phyloP scores from a whole-genome alignment of 2,113 vertebrate species.

The Nothocercus julius region DNA sequence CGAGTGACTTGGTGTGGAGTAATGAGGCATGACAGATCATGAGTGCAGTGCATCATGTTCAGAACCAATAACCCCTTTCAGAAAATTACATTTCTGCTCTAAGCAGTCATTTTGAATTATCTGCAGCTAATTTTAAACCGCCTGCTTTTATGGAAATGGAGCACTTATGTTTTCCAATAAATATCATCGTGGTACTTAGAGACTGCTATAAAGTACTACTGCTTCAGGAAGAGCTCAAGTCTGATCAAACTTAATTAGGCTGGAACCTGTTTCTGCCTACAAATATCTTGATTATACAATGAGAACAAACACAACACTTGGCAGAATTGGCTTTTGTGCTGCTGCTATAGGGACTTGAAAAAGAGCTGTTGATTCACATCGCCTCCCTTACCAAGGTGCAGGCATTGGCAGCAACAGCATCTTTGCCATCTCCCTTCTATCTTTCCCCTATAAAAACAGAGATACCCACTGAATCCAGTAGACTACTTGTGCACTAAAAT shows the following conservation, averaged over 20 bases:
- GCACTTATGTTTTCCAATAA: background rate
- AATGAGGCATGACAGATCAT: constrained; percentile 43
- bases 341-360: background rate
- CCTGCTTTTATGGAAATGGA: constrained; percentile 3
- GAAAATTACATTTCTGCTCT: constrained; percentile 29
- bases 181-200: background rate
- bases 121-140: constrained; percentile 35
- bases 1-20: background rate
- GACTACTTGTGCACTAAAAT: background rate
- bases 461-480: background rate
- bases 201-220: background rate
- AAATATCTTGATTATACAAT: background rate
- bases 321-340: constrained; percentile 18
- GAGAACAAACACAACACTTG: background rate
- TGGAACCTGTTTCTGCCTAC: constrained; percentile 30
- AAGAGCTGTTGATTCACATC: background rate
- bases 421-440: background rate
- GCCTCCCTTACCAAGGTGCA: background rate
- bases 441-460: background rate
- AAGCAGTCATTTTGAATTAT: constrained; percentile 25
- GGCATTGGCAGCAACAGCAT: background rate
- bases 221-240: background rate
- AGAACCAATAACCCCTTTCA: constrained; percentile 20
- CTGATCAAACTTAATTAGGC: constrained; percentile 23
- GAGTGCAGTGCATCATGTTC: constrained; percentile 27